Percentiles rank a stretch among this genome's conserved stretches.
phyloP scores from a whole-genome alignment of 2,888 invertebrate genomes.

The Eilema sororculum region DNA sequence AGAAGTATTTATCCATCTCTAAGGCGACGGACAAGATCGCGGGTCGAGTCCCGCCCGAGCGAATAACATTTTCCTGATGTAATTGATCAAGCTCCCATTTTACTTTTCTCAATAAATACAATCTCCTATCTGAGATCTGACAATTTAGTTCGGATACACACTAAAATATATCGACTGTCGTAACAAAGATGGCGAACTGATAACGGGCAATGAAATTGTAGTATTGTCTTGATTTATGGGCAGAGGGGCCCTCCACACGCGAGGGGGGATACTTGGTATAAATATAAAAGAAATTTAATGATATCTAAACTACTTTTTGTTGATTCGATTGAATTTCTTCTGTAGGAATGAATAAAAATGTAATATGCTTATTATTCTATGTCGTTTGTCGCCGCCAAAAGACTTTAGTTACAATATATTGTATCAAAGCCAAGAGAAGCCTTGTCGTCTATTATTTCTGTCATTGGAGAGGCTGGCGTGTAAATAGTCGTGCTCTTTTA shows the following conservation, averaged over 20 bases:
- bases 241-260: constrained; percentile 15
- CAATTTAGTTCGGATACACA: constrained; percentile 19
- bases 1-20: no score
- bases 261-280: constrained; percentile 6
- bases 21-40: no score
- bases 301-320: background rate
- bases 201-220: constrained; percentile 30
- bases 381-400: no score
- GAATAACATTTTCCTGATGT: no score
- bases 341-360: background rate
- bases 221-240: constrained; percentile 30
- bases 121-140: constrained; percentile 12
- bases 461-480: no score
- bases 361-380: background rate
- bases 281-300: background rate
- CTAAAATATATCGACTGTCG: background rate
- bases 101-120: background rate
- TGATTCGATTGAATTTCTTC: background rate
- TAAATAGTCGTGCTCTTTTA: no score
- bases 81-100: background rate
- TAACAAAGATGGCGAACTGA: constrained; percentile 23
- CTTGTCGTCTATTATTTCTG: no score
- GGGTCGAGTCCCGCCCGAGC: no score
- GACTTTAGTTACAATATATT: no score
- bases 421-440: no score